A percentile compares a stretch with the other conserved stretches of the same genome.
These are phyloP conservation scores for Stictocephala bisonia DNA, from an alignment of 2,888 invertebrate species.

Conservation along the genomic window DNA sequence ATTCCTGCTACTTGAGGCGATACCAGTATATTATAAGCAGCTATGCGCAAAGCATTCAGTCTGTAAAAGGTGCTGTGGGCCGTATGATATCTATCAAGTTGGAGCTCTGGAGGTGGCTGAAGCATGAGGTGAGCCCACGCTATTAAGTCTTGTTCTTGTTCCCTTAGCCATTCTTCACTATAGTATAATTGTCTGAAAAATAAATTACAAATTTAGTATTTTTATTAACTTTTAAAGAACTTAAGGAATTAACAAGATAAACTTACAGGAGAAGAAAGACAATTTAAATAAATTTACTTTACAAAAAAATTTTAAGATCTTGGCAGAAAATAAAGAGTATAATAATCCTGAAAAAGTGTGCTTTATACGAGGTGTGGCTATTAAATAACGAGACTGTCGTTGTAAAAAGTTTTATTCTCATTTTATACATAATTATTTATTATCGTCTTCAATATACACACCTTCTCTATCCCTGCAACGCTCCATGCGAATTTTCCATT, in stretches of 20 bases:
- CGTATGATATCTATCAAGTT: constrained; percentile 12
- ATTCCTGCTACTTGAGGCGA: constrained; percentile 65
- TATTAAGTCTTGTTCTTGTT: constrained; percentile 77
- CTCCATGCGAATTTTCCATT: no score
- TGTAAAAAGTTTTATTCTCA: no score
- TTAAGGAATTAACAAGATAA: no score
- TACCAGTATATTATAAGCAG: not conserved
- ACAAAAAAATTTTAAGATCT: no score
- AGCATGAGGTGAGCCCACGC: constrained; percentile 84
- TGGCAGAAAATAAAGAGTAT: no score
- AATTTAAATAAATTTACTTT: no score
- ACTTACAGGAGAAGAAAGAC: no score
- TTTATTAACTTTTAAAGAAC: no score
- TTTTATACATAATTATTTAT: no score
- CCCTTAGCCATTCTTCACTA: constrained; percentile 68
- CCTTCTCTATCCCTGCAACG: no score
- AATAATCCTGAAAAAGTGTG: no score
- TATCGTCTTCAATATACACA: no score
- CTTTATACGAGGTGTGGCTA: constrained; percentile 53
- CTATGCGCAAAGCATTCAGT: constrained; percentile 10
- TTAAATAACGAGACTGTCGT: constrained; percentile 54
- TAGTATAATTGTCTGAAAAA: constrained; percentile 50
- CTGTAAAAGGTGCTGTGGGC: constrained; percentile 6
- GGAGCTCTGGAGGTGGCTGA: constrained; percentile 77
- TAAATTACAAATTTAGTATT: not conserved